These are phyloP conservation scores for Polyploca ridens DNA, from an alignment of 2,888 invertebrate species.

Conservation along the genomic window DNA sequence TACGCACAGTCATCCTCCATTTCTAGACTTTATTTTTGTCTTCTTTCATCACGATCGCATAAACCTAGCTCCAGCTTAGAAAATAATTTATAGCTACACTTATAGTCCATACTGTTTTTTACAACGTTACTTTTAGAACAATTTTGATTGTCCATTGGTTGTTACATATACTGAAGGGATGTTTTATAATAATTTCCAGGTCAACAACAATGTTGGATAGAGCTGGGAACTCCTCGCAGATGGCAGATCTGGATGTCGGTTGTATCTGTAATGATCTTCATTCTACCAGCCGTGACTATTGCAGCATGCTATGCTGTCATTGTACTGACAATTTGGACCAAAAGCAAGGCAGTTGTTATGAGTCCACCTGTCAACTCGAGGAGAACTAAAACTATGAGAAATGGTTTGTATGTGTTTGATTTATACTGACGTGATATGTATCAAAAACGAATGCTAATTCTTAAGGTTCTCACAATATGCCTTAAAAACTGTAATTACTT, in stretches of 20 bases:
- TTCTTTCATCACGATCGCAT: too few species aligned
- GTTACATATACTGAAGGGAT: background rate
- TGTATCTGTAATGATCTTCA: conserved; percentile 92
- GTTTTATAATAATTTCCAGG: conserved; percentile 64
- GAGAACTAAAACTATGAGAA: conserved; percentile 71
- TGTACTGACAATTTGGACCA: conserved; percentile 96
- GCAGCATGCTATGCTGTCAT: conserved; percentile 96
- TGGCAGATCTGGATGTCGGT: conserved; percentile 96
- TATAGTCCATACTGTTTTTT: too few species aligned
- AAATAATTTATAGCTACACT: too few species aligned
- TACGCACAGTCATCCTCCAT: too few species aligned
- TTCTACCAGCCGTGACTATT: conserved; percentile 94
- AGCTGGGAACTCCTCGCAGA: conserved; percentile 88
- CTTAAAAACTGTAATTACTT: too few species aligned
- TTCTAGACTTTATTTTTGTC: too few species aligned
- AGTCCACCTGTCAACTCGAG: conserved; percentile 79
- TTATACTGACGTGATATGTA: background rate
- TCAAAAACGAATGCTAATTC: too few species aligned
- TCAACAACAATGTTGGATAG: conserved; percentile 95
- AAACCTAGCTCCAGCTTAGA: too few species aligned
- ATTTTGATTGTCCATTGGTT: background rate
- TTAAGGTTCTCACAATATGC: too few species aligned
- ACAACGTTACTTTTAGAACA: too few species aligned
- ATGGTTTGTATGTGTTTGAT: conserved; percentile 48
- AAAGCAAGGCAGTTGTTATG: conserved; percentile 88